A percentile compares a stretch with the other conserved stretches of the same genome.
These are phyloP conservation scores for Lottia gigantea DNA, from an alignment of 2,888 invertebrate species.

Conservation along the genomic window DNA sequence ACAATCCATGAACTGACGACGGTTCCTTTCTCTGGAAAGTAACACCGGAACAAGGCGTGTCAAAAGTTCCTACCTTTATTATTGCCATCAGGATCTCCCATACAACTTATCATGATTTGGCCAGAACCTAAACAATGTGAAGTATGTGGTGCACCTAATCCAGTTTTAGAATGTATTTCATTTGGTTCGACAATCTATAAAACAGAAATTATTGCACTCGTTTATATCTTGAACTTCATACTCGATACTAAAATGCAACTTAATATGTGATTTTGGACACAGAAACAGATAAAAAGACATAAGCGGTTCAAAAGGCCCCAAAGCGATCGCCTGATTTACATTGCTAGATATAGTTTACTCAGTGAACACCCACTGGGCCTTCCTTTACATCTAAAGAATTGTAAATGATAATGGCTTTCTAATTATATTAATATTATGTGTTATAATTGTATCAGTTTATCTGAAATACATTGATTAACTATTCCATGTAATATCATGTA, in stretches of 20 bases:
- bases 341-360: no score
- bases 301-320: no score
- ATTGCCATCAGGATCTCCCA: constrained; percentile 89
- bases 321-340: no score
- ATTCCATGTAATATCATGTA: not conserved
- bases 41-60: no score
- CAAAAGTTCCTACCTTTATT: constrained; percentile 74
- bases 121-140: constrained; percentile 92
- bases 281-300: no score
- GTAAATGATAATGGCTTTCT: not conserved
- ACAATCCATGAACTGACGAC: no score
- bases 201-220: not conserved
- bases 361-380: not conserved
- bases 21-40: no score
- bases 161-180: constrained; percentile 77
- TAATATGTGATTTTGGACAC: no score
- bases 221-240: no score
- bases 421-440: not conserved
- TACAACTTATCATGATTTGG: constrained; percentile 92
- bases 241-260: no score
- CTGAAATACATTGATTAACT: not conserved
- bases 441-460: not conserved
- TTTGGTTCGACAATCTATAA: constrained; percentile 82
- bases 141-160: constrained; percentile 91
- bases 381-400: not conserved